Conservation (phyloP, 2,797 vertebrate genomes). For the Ctenopoma multispine region DNA sequence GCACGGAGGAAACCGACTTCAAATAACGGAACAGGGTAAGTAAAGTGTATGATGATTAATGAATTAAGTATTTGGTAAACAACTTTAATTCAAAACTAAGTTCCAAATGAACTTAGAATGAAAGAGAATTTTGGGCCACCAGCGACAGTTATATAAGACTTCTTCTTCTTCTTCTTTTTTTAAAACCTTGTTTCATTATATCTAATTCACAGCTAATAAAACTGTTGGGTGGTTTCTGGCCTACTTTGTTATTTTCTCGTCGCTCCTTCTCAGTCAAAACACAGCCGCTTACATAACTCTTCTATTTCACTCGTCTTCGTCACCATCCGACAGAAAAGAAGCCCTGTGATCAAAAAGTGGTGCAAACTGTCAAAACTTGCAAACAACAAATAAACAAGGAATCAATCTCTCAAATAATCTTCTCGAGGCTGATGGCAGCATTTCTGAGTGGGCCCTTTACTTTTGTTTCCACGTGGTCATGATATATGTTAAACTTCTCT, state of each 20-base stretch:
- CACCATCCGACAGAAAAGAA: slow-evolving; percentile 37
- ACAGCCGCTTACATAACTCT: slow-evolving; percentile 62
- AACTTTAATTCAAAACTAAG: slow-evolving; percentile 51
- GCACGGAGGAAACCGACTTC: slow-evolving; percentile 13
- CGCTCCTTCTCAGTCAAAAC: slow-evolving; percentile 53
- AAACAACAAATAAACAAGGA: slow-evolving; percentile 14
- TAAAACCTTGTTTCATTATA: slow-evolving; percentile 44
- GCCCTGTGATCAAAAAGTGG: slow-evolving; percentile 49
- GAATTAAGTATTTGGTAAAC: slow-evolving; percentile 62
- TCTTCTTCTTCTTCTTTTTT: slow-evolving; percentile 21
- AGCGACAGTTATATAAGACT: slow-evolving; percentile 59
- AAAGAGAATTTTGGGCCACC: slow-evolving; percentile 60
- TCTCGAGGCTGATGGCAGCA: background rate
- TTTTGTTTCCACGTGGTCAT: slow-evolving; percentile 22
- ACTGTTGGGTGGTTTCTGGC: slow-evolving; percentile 57
- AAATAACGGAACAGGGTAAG: slow-evolving; percentile 36
- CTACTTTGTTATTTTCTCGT: slow-evolving; percentile 63
- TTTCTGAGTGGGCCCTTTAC: background rate
- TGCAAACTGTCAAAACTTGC: slow-evolving; percentile 36
- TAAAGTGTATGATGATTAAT: slow-evolving; percentile 60
- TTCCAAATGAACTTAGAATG: slow-evolving; percentile 31
- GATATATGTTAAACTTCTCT: background rate
- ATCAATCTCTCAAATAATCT: slow-evolving; percentile 11
- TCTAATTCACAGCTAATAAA: slow-evolving; percentile 68
- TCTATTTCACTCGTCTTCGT: slow-evolving; percentile 53